Evolutionary conservation across 2,113 vertebrate species (phyloP).

Genomic region (Ammodytes marinus): DNA sequence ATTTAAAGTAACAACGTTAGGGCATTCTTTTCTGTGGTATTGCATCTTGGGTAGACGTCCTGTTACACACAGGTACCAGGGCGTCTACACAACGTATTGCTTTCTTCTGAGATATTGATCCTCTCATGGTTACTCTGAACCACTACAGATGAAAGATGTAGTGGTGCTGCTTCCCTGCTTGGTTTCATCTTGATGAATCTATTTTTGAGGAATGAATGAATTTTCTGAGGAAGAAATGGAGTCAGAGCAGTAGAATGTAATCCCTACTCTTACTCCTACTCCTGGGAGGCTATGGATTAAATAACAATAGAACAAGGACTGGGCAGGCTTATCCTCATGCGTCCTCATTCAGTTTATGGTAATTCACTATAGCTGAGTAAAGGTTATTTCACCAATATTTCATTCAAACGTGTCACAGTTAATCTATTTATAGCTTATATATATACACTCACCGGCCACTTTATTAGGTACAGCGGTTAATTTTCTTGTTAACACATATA

Average conservation of each 20-base stretch:
- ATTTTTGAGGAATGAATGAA: constrained; percentile 57
- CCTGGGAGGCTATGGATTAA: constrained; percentile 10
- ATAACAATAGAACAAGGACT: constrained; percentile 26
- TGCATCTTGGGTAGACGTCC: constrained; percentile 39
- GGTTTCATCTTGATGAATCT: constrained; percentile 37
- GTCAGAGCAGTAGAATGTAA: constrained; percentile 35
- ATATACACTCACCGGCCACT: too few species aligned
- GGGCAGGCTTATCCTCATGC: constrained; percentile 16
- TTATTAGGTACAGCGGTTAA: too few species aligned
- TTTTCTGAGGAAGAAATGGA: constrained; percentile 37
- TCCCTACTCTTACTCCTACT: constrained; percentile 3
- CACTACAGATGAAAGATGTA: constrained; percentile 46
- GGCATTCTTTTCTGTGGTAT: constrained; percentile 13
- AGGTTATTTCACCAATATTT: constrained; percentile 13
- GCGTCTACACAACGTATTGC: constrained; percentile 36
- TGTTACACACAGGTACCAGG: constrained; percentile 41
- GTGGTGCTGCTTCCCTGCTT: constrained; percentile 8
- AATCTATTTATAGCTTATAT: neutral
- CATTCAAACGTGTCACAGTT: neutral
- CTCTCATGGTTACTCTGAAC: constrained; percentile 37
- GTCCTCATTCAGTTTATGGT: constrained; percentile 30
- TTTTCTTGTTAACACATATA: too few species aligned
- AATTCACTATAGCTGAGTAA: constrained; percentile 16
- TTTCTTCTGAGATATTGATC: constrained; percentile 63
- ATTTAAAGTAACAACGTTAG: constrained; percentile 36